Conservation (phyloP, 2,888 invertebrate genomes). For the Alitta virens region DNA sequence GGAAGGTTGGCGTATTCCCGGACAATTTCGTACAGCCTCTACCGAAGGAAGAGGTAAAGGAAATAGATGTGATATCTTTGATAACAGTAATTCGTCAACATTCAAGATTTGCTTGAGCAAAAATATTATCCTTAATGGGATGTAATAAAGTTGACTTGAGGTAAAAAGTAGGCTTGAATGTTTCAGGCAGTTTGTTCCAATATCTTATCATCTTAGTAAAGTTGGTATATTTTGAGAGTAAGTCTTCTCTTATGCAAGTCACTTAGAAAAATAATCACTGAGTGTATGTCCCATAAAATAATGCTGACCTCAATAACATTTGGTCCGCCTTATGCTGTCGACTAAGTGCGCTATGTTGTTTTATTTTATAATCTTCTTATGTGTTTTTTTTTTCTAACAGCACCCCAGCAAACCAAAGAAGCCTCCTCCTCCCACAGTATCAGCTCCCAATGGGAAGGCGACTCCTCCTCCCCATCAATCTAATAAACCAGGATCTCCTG, state of each 20-base stretch:
- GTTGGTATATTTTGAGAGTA: no score
- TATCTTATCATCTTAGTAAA: no score
- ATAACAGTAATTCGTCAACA: not conserved
- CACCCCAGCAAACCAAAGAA: constrained; percentile 14
- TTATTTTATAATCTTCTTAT: no score
- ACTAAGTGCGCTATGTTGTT: no score
- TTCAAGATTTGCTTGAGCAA: not conserved
- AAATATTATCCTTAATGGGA: not conserved
- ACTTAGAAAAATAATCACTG: no score
- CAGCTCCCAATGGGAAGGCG: not conserved
- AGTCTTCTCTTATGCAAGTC: no score
- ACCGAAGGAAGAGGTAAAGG: constrained; percentile 37
- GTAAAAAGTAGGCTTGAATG: not conserved
- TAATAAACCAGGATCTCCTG: not conserved
- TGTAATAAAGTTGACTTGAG: not conserved
- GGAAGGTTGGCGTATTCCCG: constrained; percentile 89
- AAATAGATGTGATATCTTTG: no score
- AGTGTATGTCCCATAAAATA: no score
- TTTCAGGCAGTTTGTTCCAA: not conserved
- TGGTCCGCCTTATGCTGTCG: no score
- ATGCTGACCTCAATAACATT: no score
- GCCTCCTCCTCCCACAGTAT: constrained; percentile 15
- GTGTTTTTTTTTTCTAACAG: no score
- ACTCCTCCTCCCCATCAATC: constrained; percentile 2
- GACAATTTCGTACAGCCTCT: constrained; percentile 76